phyloP scores from a whole-genome alignment of 1,140 invertebrate genomes.

The Doryteuthis pealeii region DNA sequence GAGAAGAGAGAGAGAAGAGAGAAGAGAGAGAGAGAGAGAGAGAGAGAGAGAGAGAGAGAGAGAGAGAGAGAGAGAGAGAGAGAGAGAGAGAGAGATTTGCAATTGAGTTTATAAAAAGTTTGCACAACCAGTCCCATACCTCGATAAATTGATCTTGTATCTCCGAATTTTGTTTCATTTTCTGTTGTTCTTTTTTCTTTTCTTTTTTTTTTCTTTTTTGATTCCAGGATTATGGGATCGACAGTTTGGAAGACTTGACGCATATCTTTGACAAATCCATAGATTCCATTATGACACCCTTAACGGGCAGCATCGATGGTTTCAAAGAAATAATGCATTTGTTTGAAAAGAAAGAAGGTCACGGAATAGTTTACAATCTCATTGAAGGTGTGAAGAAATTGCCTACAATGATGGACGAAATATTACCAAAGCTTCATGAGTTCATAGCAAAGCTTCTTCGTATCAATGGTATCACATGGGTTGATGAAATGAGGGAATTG shows the following conservation, averaged over 20 bases:
- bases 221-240: constrained; percentile 33
- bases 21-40: too few species aligned
- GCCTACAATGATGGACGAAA: constrained; percentile 30
- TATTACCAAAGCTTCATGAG: constrained; percentile 13
- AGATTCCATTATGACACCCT: constrained; percentile 20
- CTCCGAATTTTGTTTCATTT: too few species aligned
- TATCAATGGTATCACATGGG: constrained; percentile 29
- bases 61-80: too few species aligned
- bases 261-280: constrained; percentile 35
- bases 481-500: constrained; percentile 28
- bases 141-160: too few species aligned
- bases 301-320: constrained; percentile 24
- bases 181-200: too few species aligned
- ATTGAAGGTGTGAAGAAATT: constrained; percentile 27
- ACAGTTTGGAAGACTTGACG: constrained; percentile 24
- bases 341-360: constrained; percentile 22
- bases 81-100: too few species aligned
- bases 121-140: too few species aligned
- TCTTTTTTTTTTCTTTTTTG: too few species aligned
- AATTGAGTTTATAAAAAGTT: too few species aligned
- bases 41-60: too few species aligned
- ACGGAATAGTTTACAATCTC: constrained; percentile 23
- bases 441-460: constrained; percentile 24
- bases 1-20: too few species aligned
- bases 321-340: constrained; percentile 27